These are phyloP conservation scores for Orbicella faveolata DNA, from an alignment of 64 coral and sea anemone genomes.

Conservation along the genomic window DNA sequence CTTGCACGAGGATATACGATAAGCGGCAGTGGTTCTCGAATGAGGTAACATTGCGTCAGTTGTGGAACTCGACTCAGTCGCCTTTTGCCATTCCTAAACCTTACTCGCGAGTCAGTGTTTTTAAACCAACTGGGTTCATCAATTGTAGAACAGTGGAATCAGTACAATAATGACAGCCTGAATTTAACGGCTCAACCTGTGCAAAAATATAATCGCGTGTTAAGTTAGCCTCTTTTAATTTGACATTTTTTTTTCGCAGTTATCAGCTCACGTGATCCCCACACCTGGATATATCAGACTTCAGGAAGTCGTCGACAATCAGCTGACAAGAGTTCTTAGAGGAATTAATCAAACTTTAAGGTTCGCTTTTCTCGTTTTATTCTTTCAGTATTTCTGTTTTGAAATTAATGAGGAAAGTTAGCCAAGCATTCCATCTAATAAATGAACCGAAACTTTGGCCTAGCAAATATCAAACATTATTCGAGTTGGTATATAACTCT, in stretches of 20 bases:
- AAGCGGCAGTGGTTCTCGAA: too few relatives aligned
- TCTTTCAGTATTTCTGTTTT: background rate
- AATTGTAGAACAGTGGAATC: background rate
- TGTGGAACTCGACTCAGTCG: too few relatives aligned
- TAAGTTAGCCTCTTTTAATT: background rate
- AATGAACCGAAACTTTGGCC: too few relatives aligned
- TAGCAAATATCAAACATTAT: too few relatives aligned
- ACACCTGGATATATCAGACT: constrained; percentile 68
- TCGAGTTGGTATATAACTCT: too few relatives aligned
- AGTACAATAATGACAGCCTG: background rate
- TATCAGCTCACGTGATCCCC: constrained; percentile 35
- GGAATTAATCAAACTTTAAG: constrained; percentile 57
- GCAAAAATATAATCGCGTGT: background rate
- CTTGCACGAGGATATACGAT: too few relatives aligned
- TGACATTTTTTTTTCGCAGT: background rate
- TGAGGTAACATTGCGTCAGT: too few relatives aligned
- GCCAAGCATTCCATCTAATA: too few relatives aligned
- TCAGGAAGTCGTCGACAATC: constrained; percentile 66
- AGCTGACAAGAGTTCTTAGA: constrained; percentile 62
- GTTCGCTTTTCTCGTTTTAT: constrained; percentile 22
- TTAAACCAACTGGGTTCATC: background rate
- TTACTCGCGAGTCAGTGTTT: too few relatives aligned
- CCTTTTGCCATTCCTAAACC: too few relatives aligned
- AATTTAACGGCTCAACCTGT: background rate
- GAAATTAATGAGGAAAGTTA: background rate